Conservation (phyloP, 2,888 invertebrate species). For the Frankliniella intonsa region DNA sequence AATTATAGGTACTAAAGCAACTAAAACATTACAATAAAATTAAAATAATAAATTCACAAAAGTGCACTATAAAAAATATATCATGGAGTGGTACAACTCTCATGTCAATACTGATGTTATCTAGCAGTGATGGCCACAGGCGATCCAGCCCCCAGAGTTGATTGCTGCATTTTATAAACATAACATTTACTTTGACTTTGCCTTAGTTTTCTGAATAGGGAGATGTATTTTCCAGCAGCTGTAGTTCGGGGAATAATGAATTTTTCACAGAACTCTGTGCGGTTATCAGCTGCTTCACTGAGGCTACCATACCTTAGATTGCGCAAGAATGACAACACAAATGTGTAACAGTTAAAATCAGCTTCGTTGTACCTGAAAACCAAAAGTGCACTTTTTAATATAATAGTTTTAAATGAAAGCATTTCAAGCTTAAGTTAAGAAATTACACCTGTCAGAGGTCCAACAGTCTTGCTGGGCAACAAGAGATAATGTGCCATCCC, state of each 20-base stretch:
- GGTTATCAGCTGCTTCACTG: conserved; percentile 60
- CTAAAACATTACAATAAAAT: no score
- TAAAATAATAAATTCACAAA: no score
- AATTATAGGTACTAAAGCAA: no score
- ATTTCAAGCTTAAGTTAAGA: background rate
- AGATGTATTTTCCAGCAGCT: conserved; percentile 79
- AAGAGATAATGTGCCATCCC: conserved; percentile 65
- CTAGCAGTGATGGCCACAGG: background rate
- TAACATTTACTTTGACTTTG: conserved; percentile 36
- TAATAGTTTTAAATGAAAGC: background rate
- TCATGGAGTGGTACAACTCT: no score
- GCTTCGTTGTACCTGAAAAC: conserved; percentile 63
- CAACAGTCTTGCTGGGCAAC: conserved; percentile 48
- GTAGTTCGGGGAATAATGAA: conserved; percentile 77
- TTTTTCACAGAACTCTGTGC: conserved; percentile 71
- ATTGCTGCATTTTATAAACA: conserved; percentile 2
- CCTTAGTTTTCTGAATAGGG: conserved; percentile 68
- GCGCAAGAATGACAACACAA: conserved; percentile 74
- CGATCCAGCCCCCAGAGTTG: background rate
- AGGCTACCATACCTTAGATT: conserved; percentile 66
- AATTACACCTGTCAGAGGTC: conserved; percentile 42
- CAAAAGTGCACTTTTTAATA: conserved; percentile 19
- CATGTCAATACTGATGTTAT: background rate
- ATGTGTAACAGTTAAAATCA: conserved; percentile 78
- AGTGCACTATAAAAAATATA: no score